Evolutionary conservation across 2,113 vertebrate species (phyloP).

Genomic region (Pygoscelis antarcticus): DNA sequence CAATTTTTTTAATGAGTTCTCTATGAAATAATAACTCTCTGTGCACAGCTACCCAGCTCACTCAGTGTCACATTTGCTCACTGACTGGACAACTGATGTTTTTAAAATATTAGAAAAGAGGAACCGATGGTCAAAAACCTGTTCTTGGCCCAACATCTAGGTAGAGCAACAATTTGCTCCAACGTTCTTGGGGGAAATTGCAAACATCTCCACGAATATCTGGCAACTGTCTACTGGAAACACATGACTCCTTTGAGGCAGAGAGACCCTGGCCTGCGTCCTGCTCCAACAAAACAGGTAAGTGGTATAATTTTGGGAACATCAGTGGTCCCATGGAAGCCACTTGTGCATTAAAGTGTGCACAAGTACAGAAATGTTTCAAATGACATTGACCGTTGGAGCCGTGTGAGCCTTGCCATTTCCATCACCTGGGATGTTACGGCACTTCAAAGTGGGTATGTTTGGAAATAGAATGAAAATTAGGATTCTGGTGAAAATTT

Average conservation of each 20-base stretch:
- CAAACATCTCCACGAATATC: background rate
- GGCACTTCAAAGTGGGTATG: background rate
- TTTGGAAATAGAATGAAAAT: background rate
- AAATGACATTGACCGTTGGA: rapidly evolving
- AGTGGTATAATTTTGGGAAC: background rate
- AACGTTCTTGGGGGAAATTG: background rate
- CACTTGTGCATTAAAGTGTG: background rate
- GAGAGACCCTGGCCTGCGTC: background rate
- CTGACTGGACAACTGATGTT: background rate
- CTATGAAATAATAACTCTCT: background rate
- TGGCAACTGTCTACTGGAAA: background rate
- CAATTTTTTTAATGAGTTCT: rapidly evolving
- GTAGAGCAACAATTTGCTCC: background rate
- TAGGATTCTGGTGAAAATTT: background rate
- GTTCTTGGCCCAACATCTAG: background rate
- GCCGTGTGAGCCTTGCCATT: background rate
- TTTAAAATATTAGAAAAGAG: background rate
- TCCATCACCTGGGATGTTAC: too few relatives aligned
- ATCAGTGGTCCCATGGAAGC: background rate
- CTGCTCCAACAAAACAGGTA: background rate
- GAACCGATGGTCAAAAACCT: background rate
- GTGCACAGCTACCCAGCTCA: background rate
- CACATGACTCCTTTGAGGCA: background rate
- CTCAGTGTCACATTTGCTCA: background rate
- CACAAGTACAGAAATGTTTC: background rate